Conservation (phyloP, 1,140 invertebrate species). For the Saccostrea cuccullata region DNA sequence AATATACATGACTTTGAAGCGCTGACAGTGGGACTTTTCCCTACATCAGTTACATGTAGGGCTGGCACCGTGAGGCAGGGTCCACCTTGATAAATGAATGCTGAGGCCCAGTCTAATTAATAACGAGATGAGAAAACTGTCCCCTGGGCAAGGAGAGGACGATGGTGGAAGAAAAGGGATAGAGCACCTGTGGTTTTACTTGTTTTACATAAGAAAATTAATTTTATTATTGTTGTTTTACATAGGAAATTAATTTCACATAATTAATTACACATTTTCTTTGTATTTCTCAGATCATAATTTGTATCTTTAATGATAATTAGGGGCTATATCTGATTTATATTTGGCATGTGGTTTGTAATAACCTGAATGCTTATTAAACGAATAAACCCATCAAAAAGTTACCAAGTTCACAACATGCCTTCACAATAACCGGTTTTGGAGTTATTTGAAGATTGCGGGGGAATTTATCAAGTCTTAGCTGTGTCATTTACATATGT, state of each 20-base stretch:
- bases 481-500: constrained; percentile 11
- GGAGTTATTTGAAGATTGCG: background rate
- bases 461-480: background rate
- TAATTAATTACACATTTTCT: background rate
- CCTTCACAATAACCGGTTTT: constrained; percentile 3
- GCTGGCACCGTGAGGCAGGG: background rate
- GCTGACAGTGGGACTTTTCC: background rate
- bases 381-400: background rate
- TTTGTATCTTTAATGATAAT: background rate
- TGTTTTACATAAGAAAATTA: background rate
- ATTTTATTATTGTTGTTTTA: background rate
- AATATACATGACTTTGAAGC: background rate
- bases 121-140: constrained; percentile 7
- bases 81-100: constrained; percentile 9
- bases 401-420: background rate
- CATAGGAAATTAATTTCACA: background rate
- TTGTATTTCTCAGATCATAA: background rate
- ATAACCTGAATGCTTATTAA: background rate
- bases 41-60: background rate
- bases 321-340: background rate
- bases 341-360: background rate
- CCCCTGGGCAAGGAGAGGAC: background rate
- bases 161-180: background rate
- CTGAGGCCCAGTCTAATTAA: background rate
- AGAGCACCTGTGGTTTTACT: background rate